phyloP scores from a whole-genome alignment of 2,113 vertebrate species.

The Carollia perspicillata region DNA sequence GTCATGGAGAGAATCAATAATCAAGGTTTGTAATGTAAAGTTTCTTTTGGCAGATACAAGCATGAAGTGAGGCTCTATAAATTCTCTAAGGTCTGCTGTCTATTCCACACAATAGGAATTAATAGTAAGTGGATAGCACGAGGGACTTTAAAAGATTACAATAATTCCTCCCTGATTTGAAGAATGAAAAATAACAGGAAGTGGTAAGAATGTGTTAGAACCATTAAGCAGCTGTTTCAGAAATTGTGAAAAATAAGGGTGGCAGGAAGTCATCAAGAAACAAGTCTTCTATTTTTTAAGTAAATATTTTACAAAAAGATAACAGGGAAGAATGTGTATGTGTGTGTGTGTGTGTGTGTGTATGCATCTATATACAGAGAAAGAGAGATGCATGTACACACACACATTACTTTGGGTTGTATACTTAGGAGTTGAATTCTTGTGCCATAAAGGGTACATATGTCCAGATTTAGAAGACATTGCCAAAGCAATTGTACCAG shows the following conservation, averaged over 20 bases:
- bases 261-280: slow-evolving; percentile 10
- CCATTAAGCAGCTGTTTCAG: slow-evolving; percentile 50
- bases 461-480: background rate
- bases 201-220: slow-evolving; percentile 27
- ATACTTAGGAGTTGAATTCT: background rate
- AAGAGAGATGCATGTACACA: too few relatives aligned
- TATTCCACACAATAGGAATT: slow-evolving; percentile 35
- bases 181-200: slow-evolving; percentile 52
- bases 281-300: background rate
- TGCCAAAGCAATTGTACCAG: slow-evolving; percentile 9
- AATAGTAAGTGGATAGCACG: slow-evolving; percentile 21
- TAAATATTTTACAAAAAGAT: too few relatives aligned
- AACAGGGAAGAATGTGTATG: too few relatives aligned
- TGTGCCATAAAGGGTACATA: background rate
- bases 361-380: too few relatives aligned
- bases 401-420: background rate
- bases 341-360: too few relatives aligned
- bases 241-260: slow-evolving; percentile 51
- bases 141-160: slow-evolving; percentile 25
- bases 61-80: slow-evolving; percentile 28
- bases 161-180: slow-evolving; percentile 44
- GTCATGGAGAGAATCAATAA: slow-evolving; percentile 58
- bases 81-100: slow-evolving; percentile 35
- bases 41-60: slow-evolving; percentile 50
- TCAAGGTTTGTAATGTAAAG: slow-evolving; percentile 42